These are phyloP conservation scores for Neodiprion pinetum DNA, from an alignment of 1,140 invertebrate genomes.

Conservation along the genomic window DNA sequence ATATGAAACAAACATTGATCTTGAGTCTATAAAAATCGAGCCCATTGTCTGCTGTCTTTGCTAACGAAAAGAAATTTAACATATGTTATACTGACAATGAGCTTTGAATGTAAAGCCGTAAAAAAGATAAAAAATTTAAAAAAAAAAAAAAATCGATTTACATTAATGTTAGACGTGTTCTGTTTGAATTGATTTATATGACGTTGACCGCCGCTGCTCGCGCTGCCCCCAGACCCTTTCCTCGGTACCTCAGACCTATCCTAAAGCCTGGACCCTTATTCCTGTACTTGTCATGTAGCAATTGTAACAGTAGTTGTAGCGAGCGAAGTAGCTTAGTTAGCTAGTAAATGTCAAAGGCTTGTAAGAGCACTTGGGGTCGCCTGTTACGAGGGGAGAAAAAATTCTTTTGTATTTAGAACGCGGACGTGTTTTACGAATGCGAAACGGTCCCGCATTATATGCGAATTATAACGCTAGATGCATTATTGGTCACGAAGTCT, in stretches of 20 bases:
- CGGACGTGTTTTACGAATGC: neutral
- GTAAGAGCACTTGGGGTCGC: neutral
- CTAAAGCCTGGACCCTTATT: neutral
- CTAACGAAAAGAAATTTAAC: no score
- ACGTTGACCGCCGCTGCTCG: slow-evolving; percentile 64
- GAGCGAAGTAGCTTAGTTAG: slow-evolving; percentile 11
- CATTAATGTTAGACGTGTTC: neutral
- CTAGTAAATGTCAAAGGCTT: neutral
- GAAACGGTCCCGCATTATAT: neutral
- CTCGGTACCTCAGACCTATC: neutral
- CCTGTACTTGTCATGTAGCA: neutral
- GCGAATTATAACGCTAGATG: neutral
- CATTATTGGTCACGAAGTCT: neutral
- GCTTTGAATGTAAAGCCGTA: neutral
- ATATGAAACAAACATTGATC: no score
- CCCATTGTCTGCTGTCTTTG: slow-evolving; percentile 5
- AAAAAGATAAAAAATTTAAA: neutral
- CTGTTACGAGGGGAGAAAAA: slow-evolving; percentile 3
- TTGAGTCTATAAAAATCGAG: neutral
- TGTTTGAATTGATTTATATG: slow-evolving; percentile 48
- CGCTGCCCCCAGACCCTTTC: slow-evolving; percentile 55
- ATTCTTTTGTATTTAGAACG: neutral
- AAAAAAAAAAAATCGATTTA: neutral
- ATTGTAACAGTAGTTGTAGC: neutral
- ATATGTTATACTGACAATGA: neutral